phyloP scores from a whole-genome alignment of 92 coral and sea anemone genomes.

The Phenganax stokvisi region DNA sequence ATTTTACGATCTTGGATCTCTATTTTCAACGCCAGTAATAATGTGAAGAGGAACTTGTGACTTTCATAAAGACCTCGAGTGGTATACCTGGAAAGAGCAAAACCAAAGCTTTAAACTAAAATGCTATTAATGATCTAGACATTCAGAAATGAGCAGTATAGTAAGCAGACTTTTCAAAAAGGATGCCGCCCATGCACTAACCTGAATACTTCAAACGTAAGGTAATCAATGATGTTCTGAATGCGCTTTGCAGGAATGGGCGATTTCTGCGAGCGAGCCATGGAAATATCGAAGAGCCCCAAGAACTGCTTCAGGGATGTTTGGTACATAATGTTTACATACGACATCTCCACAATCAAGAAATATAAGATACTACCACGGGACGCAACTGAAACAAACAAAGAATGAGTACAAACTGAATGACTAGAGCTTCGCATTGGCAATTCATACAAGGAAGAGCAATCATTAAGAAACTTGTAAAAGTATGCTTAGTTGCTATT shows the following conservation, averaged over 20 bases:
- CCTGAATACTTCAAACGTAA: constrained; percentile 91
- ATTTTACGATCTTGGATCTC: constrained; percentile 84
- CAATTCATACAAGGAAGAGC: neutral
- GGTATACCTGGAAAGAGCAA: constrained; percentile 54
- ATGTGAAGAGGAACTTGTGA: constrained; percentile 87
- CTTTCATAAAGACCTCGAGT: constrained; percentile 96
- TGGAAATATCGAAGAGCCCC: constrained; percentile 85
- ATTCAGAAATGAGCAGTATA: neutral
- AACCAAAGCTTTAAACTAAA: neutral
- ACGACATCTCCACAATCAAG: constrained; percentile 97
- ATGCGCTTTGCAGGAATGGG: constrained; percentile 98
- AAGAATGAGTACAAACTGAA: neutral
- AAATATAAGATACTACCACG: constrained; percentile 97
- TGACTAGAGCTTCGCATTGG: no score
- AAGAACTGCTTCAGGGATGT: constrained; percentile 96
- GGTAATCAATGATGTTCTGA: constrained; percentile 84
- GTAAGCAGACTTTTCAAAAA: no score
- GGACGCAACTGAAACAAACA: constrained; percentile 75
- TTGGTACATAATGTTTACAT: constrained; percentile 97
- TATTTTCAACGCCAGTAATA: constrained; percentile 81
- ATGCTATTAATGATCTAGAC: neutral
- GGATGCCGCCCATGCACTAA: neutral
- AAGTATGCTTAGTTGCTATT: neutral
- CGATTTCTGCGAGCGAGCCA: constrained; percentile 95
- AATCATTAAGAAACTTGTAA: neutral